Evolutionary conservation across 2,888 invertebrate genomes (phyloP), one percentile per base, ranked within the genome.

Genomic region (Oscheius myriophilus): DNA sequence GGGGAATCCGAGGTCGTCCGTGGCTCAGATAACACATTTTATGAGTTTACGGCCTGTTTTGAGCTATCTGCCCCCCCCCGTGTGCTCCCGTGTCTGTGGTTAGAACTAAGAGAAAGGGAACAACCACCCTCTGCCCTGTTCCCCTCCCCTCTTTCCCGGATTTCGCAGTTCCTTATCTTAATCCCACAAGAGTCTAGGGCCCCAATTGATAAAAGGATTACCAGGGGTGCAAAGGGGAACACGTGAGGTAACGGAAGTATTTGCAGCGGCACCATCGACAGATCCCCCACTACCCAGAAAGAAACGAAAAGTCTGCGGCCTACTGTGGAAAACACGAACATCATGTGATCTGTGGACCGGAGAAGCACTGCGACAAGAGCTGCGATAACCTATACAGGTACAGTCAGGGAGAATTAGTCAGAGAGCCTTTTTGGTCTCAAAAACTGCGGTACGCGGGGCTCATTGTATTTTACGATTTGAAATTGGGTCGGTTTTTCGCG

Each of bases 351-450:
- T 82, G 82, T 42, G 82, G 82, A 65, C 80, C 78, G 2, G 81
- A 82, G 49, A 63, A 65, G 41, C 79, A 81, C 51, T 82, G 81
- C 43, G 81, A 82, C 45, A 66, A 67, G 57, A 73, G 72, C 41
- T 82, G 82, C 64, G 82, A 82, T 41, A 82, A 82, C 58, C 33
- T 82, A 18, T 82, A 75, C 72, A 78, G 72, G 80, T 80, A 61
- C 12, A 63, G 16, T 42, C 46, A 33, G 11, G 3, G 33, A 33
- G 9, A 3, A 33, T 33, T 33, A 33, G 33, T 33, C 18, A 52
- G 18, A n/a, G n/a, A n/a, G n/a, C n/a, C n/a, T n/a, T n/a, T n/a
- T n/a, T n/a, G n/a, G n/a, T 43, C n/a, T n/a, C 12, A 14, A 43
- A 43, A 16, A 14, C n/a, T 43, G 45, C 45, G 12, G 45, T 43